Base-by-base conservation (phyloP, 2,888 invertebrate species). In the Poecilobothrus nobilitatus region DNA sequence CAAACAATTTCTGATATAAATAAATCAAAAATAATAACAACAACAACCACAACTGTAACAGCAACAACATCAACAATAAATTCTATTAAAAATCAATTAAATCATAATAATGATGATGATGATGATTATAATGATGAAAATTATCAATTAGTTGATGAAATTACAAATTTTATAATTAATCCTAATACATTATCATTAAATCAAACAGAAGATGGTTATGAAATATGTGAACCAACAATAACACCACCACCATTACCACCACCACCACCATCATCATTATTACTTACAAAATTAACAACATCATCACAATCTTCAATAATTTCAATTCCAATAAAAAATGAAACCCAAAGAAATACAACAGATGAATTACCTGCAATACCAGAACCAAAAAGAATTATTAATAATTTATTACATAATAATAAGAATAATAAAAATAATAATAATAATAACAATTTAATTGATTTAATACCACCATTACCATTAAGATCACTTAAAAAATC, bases 111-210 rank as follows among this genome's bases (percentile, higher is more conserved):
- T 63, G 44, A 68, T 15, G 65, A 33, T 67, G 67, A 70, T 69
- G 67, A 73, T 63, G 75, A 72, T 68, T 77, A 77, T 68, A 71
- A 76, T 68, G 77, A 78, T 68, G 77, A 78, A 71, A 80, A 77
- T 44, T 81, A 80, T 69, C 80, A 81, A 70, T 77, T 78, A 22
- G 78, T 80, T 6, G 75, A 75, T 1, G 79, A 73, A 41, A 76
- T 74, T 66, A 66, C 71, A 41, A 68, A 41, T 41, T 5, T 5
- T 27, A 37, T 8, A 8, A 10, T 2, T 37, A 8, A 34, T 7
- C 8, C 8, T 34, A 9, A 9, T 44, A 9, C 3, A 12, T 9
- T 3, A 10, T 10, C 12, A 12, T 12, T 69, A 21, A 18, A 70
- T 7, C 65, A 67, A 18, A 65, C 34, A 7, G 73, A 78, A 66